These are phyloP conservation scores for Rhingia rostrata DNA, from an alignment of 2,888 invertebrate species.

Conservation along the genomic window DNA sequence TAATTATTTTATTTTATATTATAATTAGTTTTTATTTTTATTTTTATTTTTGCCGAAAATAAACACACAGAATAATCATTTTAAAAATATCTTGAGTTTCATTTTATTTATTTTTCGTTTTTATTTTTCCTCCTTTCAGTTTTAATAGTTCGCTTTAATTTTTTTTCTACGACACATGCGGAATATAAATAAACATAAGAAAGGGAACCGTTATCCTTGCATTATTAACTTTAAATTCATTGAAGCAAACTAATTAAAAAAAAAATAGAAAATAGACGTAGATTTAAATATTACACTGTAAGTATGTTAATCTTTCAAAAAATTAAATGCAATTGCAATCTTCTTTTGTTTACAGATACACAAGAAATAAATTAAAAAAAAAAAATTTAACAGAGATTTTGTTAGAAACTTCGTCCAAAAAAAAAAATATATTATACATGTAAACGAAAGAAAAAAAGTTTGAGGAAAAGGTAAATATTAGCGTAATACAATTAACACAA, in stretches of 20 bases:
- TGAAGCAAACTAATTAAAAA: constrained; percentile 58
- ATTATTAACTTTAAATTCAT: constrained; percentile 68
- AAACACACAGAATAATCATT: constrained; percentile 60
- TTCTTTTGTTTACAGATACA: constrained; percentile 42
- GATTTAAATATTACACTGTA: constrained; percentile 63
- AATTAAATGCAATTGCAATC: constrained; percentile 1
- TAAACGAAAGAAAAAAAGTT: constrained; percentile 13
- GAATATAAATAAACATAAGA: constrained; percentile 37
- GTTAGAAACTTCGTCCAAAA: constrained; percentile 71
- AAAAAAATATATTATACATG: constrained; percentile 19
- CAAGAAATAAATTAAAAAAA: constrained; percentile 11
- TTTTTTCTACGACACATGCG: constrained; percentile 23
- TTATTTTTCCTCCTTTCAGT: constrained; percentile 6
- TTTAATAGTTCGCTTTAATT: neutral
- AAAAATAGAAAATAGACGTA: constrained; percentile 41
- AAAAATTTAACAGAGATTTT: constrained; percentile 46
- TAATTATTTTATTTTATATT: constrained; percentile 33
- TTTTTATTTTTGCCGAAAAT: constrained; percentile 62
- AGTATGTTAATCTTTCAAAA: constrained; percentile 51
- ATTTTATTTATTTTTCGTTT: constrained; percentile 30
- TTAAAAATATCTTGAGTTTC: constrained; percentile 20
- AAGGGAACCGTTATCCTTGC: constrained; percentile 74
- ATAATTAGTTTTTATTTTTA: constrained; percentile 31
- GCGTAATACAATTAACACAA: constrained; percentile 25
- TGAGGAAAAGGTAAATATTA: constrained; percentile 30